Conservation (phyloP, 1,140 invertebrate genomes). For the Frieseomelitta varia region DNA sequence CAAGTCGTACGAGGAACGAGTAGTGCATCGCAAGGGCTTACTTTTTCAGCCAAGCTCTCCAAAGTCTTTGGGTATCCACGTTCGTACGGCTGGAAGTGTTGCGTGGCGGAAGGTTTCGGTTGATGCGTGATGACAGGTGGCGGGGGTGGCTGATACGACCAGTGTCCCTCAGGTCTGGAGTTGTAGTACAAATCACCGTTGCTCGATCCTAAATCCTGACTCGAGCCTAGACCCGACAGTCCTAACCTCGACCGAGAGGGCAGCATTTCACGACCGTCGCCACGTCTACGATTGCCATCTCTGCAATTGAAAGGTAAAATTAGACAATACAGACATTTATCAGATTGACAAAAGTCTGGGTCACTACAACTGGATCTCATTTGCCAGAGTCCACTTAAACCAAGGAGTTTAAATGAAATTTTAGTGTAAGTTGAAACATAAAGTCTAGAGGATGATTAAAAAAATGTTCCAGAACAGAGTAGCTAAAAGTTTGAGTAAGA, state of each 20-base stretch:
- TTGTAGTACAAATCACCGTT: constrained; percentile 93
- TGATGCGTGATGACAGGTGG: constrained; percentile 94
- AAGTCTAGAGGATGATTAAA: too few relatives aligned
- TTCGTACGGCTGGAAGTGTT: constrained; percentile 90
- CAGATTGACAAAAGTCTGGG: too few relatives aligned
- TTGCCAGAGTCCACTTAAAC: not conserved
- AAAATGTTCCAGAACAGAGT: too few relatives aligned
- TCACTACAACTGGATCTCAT: not conserved
- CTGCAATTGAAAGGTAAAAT: constrained; percentile 58
- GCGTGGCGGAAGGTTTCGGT: constrained; percentile 88
- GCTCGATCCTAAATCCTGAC: constrained; percentile 80
- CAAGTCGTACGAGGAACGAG: constrained; percentile 25
- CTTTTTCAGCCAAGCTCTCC: constrained; percentile 94
- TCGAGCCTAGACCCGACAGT: constrained; percentile 84
- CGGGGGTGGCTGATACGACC: constrained; percentile 87
- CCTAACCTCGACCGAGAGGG: constrained; percentile 89
- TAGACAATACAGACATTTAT: not conserved
- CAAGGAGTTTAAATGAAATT: not conserved
- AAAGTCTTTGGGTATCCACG: constrained; percentile 94
- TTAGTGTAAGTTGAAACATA: not conserved
- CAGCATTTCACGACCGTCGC: constrained; percentile 89
- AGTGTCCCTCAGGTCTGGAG: constrained; percentile 84
- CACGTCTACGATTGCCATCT: constrained; percentile 80
- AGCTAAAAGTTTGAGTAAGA: too few relatives aligned
- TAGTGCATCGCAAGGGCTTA: constrained; percentile 64